phyloP scores from a whole-genome alignment of 2,888 invertebrate genomes.

The Smittia aterrima region DNA sequence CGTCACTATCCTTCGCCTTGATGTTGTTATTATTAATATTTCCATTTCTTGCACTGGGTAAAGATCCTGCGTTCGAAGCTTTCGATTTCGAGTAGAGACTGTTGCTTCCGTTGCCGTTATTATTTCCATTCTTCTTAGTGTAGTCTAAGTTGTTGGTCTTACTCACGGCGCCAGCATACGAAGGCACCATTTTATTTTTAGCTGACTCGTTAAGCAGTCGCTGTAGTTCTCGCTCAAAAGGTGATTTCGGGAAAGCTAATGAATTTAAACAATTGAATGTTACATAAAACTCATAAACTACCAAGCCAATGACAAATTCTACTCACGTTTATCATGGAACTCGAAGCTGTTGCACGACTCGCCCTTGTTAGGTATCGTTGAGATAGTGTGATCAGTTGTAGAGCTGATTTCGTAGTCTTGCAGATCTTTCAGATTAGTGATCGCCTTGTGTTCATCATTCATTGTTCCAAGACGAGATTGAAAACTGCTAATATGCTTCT shows the following conservation, averaged over 20 bases:
- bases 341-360: constrained; percentile 66
- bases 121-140: constrained; percentile 45
- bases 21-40: constrained; percentile 44
- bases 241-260: constrained; percentile 53
- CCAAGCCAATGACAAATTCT: neutral
- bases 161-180: neutral
- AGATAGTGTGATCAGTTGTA: constrained; percentile 57
- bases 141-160: constrained; percentile 35
- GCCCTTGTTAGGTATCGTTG: constrained; percentile 61
- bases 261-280: neutral
- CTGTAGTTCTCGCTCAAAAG: constrained; percentile 78
- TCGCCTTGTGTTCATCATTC: constrained; percentile 44
- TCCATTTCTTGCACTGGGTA: constrained; percentile 47
- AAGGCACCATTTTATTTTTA: constrained; percentile 27
- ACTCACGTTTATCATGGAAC: constrained; percentile 50
- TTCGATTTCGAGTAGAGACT: neutral
- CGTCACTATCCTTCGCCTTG: neutral
- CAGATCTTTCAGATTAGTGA: constrained; percentile 50
- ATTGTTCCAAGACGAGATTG: neutral
- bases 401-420: constrained; percentile 54
- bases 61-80: neutral
- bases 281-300: neutral
- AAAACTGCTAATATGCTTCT: constrained; percentile 43
- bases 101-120: constrained; percentile 49
- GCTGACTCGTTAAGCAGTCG: constrained; percentile 67